A percentile compares a stretch with the other conserved stretches of the same genome.
Conservation (phyloP, 2,797 vertebrate genomes). For the Ambastaia sidthimunki region DNA sequence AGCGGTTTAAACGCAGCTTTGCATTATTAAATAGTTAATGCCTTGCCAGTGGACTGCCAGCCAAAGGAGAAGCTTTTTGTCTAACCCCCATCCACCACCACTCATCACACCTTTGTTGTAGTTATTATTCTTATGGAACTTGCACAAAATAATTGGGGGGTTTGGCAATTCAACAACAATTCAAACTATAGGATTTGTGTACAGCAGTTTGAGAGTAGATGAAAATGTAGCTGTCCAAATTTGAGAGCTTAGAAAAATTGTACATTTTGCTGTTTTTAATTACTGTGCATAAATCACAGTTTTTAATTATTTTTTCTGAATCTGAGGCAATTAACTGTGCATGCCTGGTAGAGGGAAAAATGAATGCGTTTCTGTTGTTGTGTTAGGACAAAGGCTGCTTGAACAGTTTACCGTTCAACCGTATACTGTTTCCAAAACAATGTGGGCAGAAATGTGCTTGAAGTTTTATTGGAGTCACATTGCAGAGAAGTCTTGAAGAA, state of each 20-base stretch:
- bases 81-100: neutral
- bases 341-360: slow-evolving; percentile 12
- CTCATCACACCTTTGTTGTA: slow-evolving; percentile 3
- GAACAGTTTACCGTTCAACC: neutral
- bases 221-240: neutral
- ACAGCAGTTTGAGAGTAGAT: neutral
- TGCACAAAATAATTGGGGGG: neutral
- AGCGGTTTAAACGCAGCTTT: neutral
- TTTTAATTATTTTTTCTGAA: slow-evolving; percentile 5
- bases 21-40: neutral
- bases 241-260: neutral
- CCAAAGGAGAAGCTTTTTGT: neutral
- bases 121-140: neutral
- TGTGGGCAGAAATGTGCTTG: slow-evolving; percentile 5
- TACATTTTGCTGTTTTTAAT: slow-evolving; percentile 25
- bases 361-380: slow-evolving; percentile 8
- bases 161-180: neutral
- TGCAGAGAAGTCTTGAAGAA: slow-evolving; percentile 18
- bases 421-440: slow-evolving; percentile 1
- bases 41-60: neutral
- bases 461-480: slow-evolving; percentile 20
- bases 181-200: slow-evolving; percentile 6
- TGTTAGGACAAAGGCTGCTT: slow-evolving; percentile 37
- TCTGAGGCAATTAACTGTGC: neutral
- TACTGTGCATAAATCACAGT: slow-evolving; percentile 4